Base-by-base conservation (phyloP, 2,113 vertebrate genomes). In the Halichoerus grypus region DNA sequence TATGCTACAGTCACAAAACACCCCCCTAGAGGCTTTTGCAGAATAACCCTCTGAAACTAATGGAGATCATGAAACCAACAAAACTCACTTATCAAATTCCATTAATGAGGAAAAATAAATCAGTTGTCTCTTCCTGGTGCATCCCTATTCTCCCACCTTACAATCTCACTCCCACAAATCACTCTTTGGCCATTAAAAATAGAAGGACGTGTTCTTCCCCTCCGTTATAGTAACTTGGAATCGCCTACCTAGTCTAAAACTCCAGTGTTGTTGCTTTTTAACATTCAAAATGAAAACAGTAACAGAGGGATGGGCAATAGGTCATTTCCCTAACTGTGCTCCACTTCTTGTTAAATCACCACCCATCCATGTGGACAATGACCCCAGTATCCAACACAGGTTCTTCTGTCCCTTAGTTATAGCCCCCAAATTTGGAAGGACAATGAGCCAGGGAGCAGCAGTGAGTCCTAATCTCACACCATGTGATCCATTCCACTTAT, bases 31-130 rank as follows among this genome's bases (percentile, higher is more conserved):
- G 6, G 7, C 53, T 84, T 82, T 72, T 33, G 33, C 15, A 71
- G 95, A 90, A 61, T 16, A 71, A n/a, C 22, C 42, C 65, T 67
- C 83, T 49, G 61, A 95, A 95, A 83, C 2, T 2, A 74, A 89
- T 4, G 18, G 36, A 82, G 57, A 85, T 33, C 36, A 77, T 3
- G 2, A 69, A 88, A 65, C 46, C 57, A 79, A 90, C 31, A 88
- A 79, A 85, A 76, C 15, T 88, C 87, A 86, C 63, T 84, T 83
- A 69, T 53, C 71, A 83, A 57, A 65, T 55, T 61, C 77, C 91
- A 59, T 87, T 72, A 82, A 80, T 15, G 55, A 85, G 39, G 72
- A 87, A 39, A 31, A 53, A 77, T 46, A 87, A 88, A 91, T 26
- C 8, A 93, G 33, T 9, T 21, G 19, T 72, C 15, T 86, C 28